Conservation (phyloP, 2,888 invertebrate genomes). For the Eupithecia abbreviata region DNA sequence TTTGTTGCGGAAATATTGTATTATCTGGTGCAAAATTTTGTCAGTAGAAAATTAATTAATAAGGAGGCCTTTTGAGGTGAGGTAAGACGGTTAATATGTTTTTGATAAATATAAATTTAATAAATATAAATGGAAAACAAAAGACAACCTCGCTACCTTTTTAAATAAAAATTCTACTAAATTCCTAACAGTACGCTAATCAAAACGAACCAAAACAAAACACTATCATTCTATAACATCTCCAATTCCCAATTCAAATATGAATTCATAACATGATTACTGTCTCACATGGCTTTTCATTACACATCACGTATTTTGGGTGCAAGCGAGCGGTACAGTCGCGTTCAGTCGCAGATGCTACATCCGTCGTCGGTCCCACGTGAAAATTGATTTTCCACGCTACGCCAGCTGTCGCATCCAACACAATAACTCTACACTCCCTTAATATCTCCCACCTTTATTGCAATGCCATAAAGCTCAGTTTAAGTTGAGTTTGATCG, state of each 20-base stretch:
- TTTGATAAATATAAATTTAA: no score
- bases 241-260: constrained; percentile 6
- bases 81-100: no score
- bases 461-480: constrained; percentile 45
- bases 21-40: not conserved
- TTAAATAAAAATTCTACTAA: no score
- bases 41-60: not conserved
- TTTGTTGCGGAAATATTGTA: not conserved
- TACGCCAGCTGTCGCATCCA: constrained; percentile 81
- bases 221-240: not conserved
- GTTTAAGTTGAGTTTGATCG: constrained; percentile 40
- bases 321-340: constrained; percentile 70
- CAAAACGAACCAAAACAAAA: constrained; percentile 1
- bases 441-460: constrained; percentile 45
- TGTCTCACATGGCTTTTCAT: constrained; percentile 52
- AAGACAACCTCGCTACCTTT: no score
- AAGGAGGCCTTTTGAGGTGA: no score
- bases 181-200: not conserved
- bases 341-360: constrained; percentile 72
- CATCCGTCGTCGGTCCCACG: constrained; percentile 81
- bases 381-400: constrained; percentile 84
- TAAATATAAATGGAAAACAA: no score
- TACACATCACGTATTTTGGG: constrained; percentile 70
- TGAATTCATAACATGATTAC: not conserved
- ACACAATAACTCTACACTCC: constrained; percentile 57